Percentiles rank a stretch among this genome's conserved stretches.
Conservation (phyloP, 1,140 invertebrate genomes). For the Saccostrea glomerata region DNA sequence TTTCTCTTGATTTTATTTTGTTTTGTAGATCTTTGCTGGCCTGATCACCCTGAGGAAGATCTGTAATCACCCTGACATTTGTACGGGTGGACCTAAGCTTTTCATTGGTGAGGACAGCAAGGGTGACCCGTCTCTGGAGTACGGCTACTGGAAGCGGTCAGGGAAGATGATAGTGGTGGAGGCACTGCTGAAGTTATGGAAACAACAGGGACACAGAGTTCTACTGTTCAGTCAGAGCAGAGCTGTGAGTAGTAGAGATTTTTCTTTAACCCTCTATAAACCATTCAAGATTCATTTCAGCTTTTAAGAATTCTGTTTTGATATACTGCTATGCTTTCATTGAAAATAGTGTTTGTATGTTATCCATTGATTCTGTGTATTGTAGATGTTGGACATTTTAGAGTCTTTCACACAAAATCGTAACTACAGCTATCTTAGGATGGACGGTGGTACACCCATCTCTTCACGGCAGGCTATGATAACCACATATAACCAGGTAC, state of each 20-base stretch:
- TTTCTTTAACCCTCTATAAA: background rate
- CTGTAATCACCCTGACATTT: conserved; percentile 98
- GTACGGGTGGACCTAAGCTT: conserved; percentile 82
- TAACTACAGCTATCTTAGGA: conserved; percentile 90
- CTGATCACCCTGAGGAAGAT: conserved; percentile 94
- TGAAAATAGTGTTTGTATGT: background rate
- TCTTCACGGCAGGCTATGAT: conserved; percentile 90
- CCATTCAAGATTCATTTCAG: background rate
- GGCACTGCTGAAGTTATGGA: conserved; percentile 94
- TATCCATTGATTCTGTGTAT: background rate
- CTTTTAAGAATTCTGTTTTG: background rate
- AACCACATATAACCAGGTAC: conserved; percentile 89
- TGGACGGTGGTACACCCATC: conserved; percentile 94
- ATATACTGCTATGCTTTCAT: background rate
- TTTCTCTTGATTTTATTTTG: no score
- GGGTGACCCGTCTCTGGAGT: conserved; percentile 65
- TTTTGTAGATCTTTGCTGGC: conserved; percentile 87
- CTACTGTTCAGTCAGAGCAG: conserved; percentile 95
- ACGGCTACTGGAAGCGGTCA: conserved; percentile 88
- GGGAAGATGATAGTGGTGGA: conserved; percentile 98
- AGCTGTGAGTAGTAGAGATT: conserved; percentile 80
- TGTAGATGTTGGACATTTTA: conserved; percentile 92
- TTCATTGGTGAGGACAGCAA: conserved; percentile 66
- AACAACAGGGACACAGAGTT: conserved; percentile 92
- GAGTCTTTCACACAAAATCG: conserved; percentile 89